Base-by-base conservation (phyloP, 2,113 vertebrate genomes). In the Aythya baeri region DNA sequence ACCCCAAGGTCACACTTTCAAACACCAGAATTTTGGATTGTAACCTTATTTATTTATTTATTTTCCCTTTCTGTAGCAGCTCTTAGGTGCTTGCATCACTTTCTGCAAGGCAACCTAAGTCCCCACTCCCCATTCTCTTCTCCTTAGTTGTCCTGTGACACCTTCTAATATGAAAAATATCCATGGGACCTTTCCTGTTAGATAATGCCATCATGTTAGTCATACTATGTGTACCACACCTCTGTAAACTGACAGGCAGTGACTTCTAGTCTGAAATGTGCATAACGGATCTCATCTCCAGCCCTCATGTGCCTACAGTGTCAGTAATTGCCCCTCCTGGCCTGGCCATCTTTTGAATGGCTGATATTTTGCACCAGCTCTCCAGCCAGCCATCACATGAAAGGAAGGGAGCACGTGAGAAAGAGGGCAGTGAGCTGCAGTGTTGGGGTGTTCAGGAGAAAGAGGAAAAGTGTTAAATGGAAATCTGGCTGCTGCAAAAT, bases 401-500 rank as follows among this genome's bases (percentile, higher is more conserved):
- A 95, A 95, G 83, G 52, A 26, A 85, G 44, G 32, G 17, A 77
- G 61, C 2, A 1, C 73, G 55, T 2, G 8, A 81, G 65, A 71
- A 50, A 59, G 55, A 54, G 58, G 61, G 81, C 75, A 68, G 59
- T 29, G 79, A 83, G 58, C 3, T 4, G 3, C 91, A 77, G 54
- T 25, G n/a, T 55, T n/a, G 38, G 25, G 22, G 66, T 84, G 59
- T 46, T 78, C 54, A 83, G 88, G 61, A 79, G 88, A 95, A 94
- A 90, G 57, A 16, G 3, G 71, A 7, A 4, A 77, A 96, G 94
- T 77, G 49, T 94, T 91, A 95, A 92, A 94, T 43, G 75, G 72
- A 94, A 95, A 93, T 93, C 49, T 79, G 74, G 55, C 57, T 76
- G 66, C 50, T 89, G 83, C 76, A 88, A 95, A 97, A 94, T 89